Base-by-base conservation (phyloP, 1,140 invertebrate species). In the Danaus plexippus region DNA sequence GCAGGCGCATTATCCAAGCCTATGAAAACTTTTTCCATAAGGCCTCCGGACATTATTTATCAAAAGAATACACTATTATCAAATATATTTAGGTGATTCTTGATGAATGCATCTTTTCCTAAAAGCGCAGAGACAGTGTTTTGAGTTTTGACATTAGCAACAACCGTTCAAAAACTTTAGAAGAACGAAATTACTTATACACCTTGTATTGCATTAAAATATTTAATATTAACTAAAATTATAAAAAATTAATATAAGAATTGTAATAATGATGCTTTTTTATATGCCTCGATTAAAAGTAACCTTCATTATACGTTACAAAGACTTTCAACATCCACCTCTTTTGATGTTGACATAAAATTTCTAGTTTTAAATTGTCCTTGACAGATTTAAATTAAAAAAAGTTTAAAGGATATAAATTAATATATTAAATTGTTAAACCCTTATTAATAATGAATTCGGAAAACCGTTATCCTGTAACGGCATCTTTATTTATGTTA, bases 1-100 rank as follows among this genome's bases (percentile, higher is more conserved):
- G 91, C 89, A 40, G 93, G 92, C 48, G 92, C 91, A 88, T 93
- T 91, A 67, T 95, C 94, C 58, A 94, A 85, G 9, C 93, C 93
- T 69, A 95, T 88, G 64, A 91, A 93, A 61, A 95, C 89, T 84
- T 94, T 94, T 81, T 95, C 94, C 84, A 88, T 79, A 44, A 86
- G 75, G 51, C 80, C 80, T 54, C 78, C 80, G 53, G 83, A 83
- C 83, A 86, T 86, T 69, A 59, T 83, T 82, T 66, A 62, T 54
- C 50, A 47, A 32, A 49, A 54, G 53, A 61, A 62, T 59, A 47
- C 15, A 41, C 47, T 11, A 47, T 61, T 58, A 68, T 67, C 67
- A 52, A 49, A 47, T 59, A 58, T 64, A 69, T 61, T 69, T 70
- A 60, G 54, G 47, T 63, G 64, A 68, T 67, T 78, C 65, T 74